Evolutionary conservation across 2,113 vertebrate species (phyloP), one percentile per base, ranked within the genome.

Genomic region (Myotis yumanensis): DNA sequence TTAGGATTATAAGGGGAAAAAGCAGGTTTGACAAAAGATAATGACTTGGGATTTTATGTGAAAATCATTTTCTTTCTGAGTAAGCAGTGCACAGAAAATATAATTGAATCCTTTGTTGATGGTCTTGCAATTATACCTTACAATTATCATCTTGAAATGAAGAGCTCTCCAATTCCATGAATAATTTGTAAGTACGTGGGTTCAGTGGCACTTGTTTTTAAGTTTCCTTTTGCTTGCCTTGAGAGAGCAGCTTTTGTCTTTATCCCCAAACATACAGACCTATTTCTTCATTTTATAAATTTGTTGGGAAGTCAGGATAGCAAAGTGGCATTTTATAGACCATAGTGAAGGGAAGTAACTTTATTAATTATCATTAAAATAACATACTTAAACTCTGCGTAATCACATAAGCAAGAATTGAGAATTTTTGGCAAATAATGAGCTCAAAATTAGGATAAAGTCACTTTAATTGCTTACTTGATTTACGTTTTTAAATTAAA

Each of bases 401-500:
- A 76, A 77, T 76, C 17, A 59, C 12, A 54, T 83, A 93, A 62
- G 46, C n/a, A 86, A 92, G 43, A 93, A 77, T 32, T 68, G 46
- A 95, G 40, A 59, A n/a, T 62, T 94, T 96, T 25, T 23, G 87
- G 35, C 32, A 96, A 91, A 85, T 51, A 77, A 30, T 37, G 46
- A 96, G 15, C 54, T 92, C 15, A 40, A 15, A 86, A 86, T 28
- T 73, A 83, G 15, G 28, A 87, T 32, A 89, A 32, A 86, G 23
- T 1, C 73, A 76, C 75, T 48, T 93, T 85, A 87, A 81, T 76
- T 89, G 9, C 17, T 92, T 30, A 57, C 62, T 90, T 54, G 30
- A 81, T 88, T 97, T 73, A 86, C 86, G 64, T 54, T 68, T 92
- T 87, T 32, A 88, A 85, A 72, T 94, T 81, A 95, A 90, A 72